Percentiles rank a stretch among this genome's conserved stretches.
Evolutionary conservation across 2,797 vertebrate species (phyloP).

Genomic region (Halcyon smyrnensis): DNA sequence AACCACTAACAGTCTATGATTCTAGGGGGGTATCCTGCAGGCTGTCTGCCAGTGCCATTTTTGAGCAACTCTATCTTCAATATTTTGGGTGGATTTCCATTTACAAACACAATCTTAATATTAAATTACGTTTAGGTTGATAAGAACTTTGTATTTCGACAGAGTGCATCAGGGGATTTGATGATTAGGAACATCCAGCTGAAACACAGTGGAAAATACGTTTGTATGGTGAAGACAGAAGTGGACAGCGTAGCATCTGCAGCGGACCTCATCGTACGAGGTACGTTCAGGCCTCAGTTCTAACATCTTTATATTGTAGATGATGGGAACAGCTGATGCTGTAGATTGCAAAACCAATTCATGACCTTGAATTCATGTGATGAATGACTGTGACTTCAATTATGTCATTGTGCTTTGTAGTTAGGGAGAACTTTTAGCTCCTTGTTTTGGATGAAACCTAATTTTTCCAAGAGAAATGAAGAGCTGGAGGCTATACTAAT

Average conservation of each 20-base stretch:
- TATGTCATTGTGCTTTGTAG: not conserved
- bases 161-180: conserved; percentile 91
- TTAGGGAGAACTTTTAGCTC: not conserved
- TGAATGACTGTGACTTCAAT: not conserved
- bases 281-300: conserved; percentile 66
- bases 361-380: not conserved
- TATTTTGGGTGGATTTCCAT: not conserved
- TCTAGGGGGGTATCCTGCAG: not conserved
- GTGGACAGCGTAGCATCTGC: conserved; percentile 92
- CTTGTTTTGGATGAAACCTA: not conserved
- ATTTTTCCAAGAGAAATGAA: not conserved
- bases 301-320: not conserved
- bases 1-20: too few species aligned
- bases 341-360: not conserved
- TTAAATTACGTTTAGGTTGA: not conserved
- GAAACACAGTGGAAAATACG: conserved; percentile 91
- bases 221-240: conserved; percentile 90
- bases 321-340: accelerated
- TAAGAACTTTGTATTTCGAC: not conserved
- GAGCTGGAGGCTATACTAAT: not conserved
- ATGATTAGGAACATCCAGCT: conserved; percentile 97
- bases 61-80: not conserved
- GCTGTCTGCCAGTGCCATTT: not conserved
- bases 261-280: conserved; percentile 92
- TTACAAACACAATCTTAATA: not conserved